These are phyloP conservation scores for Allobates femoralis DNA, from an alignment of 2,797 vertebrate genomes.

Conservation along the genomic window DNA sequence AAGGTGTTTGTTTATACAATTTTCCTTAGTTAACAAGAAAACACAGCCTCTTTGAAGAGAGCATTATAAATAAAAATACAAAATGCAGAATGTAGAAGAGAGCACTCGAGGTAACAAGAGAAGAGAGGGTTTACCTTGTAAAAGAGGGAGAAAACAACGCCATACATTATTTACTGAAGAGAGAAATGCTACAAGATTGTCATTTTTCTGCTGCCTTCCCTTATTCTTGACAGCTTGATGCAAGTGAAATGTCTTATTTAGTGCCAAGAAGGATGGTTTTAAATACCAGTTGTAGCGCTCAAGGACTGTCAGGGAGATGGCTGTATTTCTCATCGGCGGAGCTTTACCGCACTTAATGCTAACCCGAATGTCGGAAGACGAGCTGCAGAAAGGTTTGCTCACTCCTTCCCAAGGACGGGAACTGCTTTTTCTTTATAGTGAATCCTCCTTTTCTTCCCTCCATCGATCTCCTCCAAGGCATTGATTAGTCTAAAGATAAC, in stretches of 20 bases:
- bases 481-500: constrained; percentile 43
- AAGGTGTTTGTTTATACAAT: too few species aligned
- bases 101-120: constrained; percentile 15
- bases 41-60: too few species aligned
- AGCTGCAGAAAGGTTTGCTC: neutral
- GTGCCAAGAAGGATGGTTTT: constrained; percentile 74
- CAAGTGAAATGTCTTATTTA: constrained; percentile 79
- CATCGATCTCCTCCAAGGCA: constrained; percentile 30
- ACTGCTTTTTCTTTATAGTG: neutral
- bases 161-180: constrained; percentile 71
- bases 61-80: neutral
- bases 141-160: neutral
- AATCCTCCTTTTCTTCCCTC: constrained; percentile 20
- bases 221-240: constrained; percentile 75
- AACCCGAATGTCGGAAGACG: constrained; percentile 2
- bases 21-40: too few species aligned
- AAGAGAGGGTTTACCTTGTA: neutral
- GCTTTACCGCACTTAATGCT: constrained; percentile 18
- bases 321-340: constrained; percentile 49
- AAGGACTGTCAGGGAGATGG: constrained; percentile 74
- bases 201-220: constrained; percentile 72
- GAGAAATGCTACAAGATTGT: constrained; percentile 74
- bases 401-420: constrained; percentile 34
- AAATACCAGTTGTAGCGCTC: constrained; percentile 75
- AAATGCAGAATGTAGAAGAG: neutral